Base-by-base conservation (phyloP, 2,797 vertebrate species). In the Sebastes vulpes region DNA sequence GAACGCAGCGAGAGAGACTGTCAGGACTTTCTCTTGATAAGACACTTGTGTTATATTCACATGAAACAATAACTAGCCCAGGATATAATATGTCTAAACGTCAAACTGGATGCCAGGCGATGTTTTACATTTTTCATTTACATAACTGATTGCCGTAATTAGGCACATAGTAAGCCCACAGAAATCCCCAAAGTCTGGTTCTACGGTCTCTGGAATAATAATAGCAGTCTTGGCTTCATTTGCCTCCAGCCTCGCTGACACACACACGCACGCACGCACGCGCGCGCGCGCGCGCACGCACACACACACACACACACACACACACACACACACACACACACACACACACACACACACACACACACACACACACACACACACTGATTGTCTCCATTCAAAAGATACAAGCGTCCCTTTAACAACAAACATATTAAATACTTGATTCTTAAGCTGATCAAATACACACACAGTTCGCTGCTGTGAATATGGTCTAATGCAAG, bases 101-200 rank as follows among this genome's bases (percentile, higher is more conserved):
- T 59, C 12, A 21, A 65, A 53, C 12, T 65, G 12, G 42, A 42
- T 23, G 48, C 5, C 66, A 67, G 64, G 8, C 48, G 38, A 42
- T 21, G 60, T 71, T 72, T 75, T 66, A 0, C 61, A 72, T 52
- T 46, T 67, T 69, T 77, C 68, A 68, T 84, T 81, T 79, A 42
- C 29, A 70, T 78, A 67, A 72, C 25, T 53, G 46, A 79, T 69
- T 60, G 14, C 6, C 6, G 5, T 67, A 84, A 81, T 84, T 72
- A 70, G n/a, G 26, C 26, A 65, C 35, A 56, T 18, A 46, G 42
- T 46, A 5, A 57, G 28, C 77, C 56, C 9, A 68, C 28, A 67
- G 28, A 72, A 59, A 68, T 79, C 64, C 23, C 56, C n/a, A 61
- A 48, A 25, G 48, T 65, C 28, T 75, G 35, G 16, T 20, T 74